Base-by-base conservation (phyloP, 92 coral and sea anemone species). In the Siderastrea radians region DNA sequence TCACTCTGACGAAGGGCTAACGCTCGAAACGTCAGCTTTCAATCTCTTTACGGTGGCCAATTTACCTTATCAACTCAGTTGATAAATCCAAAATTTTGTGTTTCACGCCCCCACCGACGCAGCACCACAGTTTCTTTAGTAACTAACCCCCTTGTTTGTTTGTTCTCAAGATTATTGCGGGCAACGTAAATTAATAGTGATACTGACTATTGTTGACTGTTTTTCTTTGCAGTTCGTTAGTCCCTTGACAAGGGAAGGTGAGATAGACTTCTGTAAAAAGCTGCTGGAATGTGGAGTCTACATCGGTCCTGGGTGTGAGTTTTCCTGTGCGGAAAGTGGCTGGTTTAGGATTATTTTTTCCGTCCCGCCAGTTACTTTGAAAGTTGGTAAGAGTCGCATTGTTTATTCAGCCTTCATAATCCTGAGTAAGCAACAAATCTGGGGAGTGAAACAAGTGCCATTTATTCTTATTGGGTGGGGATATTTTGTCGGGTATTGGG, bases 281-380 rank as follows among this genome's bases (percentile, higher is more conserved):
- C 71, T 66, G 71, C 16, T 66, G 71, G 71, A 3, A 6, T 8
- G 17, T 10, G 71, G 71, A 17, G 44, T 66, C 16, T 66, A 10
- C 47, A 66, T 66, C 47, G 7, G 7, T 66, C 71, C 71, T 14
- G 71, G 71, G 6, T 17, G 71, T 7, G 47, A 44, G 6, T 66
- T 66, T 17, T 16, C 2, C 44, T 66, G 71, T 66, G 44, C 38
- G 7, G 71, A 66, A 10, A 16, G n/a, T 10, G 71, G 71, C 43
- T 66, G 71, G 71, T 66, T 66, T 66, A 66, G 71, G 17, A 66
- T 66, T 44, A 44, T 66, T 6, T 66, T 66, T n/a, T 17, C 71
- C 47, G 7, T 3, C 7, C 71, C 71, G n/a, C 5, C 44, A 17
- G 47, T 1, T 19, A 66, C 71, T 19, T 44, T 66, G 9, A 17